phyloP scores from a whole-genome alignment of 1,140 invertebrate genomes.

The Medauroidea extradentata region DNA sequence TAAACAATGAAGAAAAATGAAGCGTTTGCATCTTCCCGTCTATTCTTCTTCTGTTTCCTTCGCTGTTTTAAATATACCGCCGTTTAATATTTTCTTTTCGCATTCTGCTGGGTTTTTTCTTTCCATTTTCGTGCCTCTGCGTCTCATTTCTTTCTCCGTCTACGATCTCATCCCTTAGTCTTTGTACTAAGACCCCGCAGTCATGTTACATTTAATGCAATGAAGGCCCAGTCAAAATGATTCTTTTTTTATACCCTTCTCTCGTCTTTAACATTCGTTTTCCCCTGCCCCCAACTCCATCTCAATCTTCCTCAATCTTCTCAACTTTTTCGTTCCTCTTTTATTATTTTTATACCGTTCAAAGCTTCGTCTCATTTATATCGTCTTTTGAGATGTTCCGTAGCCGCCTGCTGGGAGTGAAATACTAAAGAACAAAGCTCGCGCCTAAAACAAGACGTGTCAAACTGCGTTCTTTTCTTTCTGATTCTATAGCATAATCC shows the following conservation, averaged over 20 bases:
- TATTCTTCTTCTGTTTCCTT: neutral
- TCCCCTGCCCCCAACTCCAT: neutral
- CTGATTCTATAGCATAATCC: too few species aligned
- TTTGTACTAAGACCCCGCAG: slow-evolving; percentile 3
- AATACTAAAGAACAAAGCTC: too few species aligned
- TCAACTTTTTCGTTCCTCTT: too few species aligned
- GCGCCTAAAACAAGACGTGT: too few species aligned
- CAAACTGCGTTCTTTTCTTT: too few species aligned
- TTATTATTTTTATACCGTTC: too few species aligned
- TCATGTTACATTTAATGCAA: slow-evolving; percentile 18
- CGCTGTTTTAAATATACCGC: slow-evolving; percentile 7
- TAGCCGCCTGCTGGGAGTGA: too few species aligned
- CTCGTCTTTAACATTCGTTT: neutral
- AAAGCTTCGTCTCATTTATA: too few species aligned
- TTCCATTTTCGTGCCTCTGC: neutral
- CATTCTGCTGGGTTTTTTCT: neutral
- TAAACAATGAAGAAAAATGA: neutral
- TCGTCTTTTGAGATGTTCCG: too few species aligned
- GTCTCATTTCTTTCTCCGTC: neutral
- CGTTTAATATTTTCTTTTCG: slow-evolving; percentile 9
- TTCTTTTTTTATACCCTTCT: slow-evolving; percentile 6
- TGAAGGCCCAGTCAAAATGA: slow-evolving; percentile 13
- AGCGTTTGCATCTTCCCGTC: neutral
- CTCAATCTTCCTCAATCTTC: too few species aligned
- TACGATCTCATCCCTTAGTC: slow-evolving; percentile 5